A percentile compares a stretch with the other conserved stretches of the same genome.
phyloP scores from a whole-genome alignment of 2,797 vertebrate genomes.

The Setipinna tenuifilis region DNA sequence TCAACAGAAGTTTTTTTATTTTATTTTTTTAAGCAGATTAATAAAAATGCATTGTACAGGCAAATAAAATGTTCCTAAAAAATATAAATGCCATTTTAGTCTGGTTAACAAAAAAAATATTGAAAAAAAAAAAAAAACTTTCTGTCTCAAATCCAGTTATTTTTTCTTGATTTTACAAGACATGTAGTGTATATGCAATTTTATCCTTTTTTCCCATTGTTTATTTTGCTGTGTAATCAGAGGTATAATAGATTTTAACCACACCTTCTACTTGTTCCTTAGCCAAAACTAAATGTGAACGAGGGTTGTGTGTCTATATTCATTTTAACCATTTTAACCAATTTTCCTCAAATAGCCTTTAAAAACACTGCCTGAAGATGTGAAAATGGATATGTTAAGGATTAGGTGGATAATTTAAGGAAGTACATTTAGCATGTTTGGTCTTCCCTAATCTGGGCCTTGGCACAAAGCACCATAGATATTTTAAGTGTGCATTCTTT shows the following conservation, averaged over 20 bases:
- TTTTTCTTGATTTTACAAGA: background rate
- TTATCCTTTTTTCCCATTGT: background rate
- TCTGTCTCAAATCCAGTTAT: background rate
- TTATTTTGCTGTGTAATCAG: background rate
- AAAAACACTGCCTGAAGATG: background rate
- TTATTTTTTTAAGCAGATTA: background rate
- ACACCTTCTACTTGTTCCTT: background rate
- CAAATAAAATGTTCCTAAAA: background rate
- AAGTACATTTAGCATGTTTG: background rate
- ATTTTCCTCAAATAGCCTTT: background rate
- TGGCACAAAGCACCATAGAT: background rate
- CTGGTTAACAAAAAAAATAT: background rate
- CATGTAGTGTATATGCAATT: background rate
- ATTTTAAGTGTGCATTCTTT: background rate
- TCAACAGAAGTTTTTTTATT: background rate
- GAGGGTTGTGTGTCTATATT: background rate
- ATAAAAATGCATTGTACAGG: background rate
- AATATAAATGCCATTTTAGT: background rate
- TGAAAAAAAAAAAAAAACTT: background rate
- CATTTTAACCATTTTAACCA: background rate
- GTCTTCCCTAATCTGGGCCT: conserved; percentile 19
- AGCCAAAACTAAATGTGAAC: background rate
- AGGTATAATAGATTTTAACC: background rate
- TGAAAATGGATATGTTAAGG: no score
- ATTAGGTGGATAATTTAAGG: no score